A percentile compares a stretch with the other conserved stretches of the same genome.
Evolutionary conservation across 1,140 invertebrate species (phyloP).

Genomic region (Magallana ariakensis): DNA sequence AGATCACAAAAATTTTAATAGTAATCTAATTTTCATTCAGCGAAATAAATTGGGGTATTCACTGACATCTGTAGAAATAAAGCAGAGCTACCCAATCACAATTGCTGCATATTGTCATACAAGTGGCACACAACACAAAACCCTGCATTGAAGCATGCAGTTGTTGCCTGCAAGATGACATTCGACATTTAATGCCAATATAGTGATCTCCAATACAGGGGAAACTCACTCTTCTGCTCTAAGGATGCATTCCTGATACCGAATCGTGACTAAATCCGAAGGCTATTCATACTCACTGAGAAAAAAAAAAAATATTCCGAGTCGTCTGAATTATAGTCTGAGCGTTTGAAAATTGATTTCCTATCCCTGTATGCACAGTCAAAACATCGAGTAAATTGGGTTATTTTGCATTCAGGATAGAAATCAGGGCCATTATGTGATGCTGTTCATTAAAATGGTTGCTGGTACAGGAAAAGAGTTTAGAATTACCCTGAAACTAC

Average conservation of each 20-base stretch:
- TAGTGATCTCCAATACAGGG: background rate
- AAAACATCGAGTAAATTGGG: background rate
- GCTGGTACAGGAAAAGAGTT: background rate
- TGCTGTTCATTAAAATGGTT: background rate
- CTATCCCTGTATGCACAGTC: background rate
- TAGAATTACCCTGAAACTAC: slow-evolving; percentile 20
- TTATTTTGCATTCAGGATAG: background rate
- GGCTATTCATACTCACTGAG: background rate
- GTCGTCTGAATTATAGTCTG: slow-evolving; percentile 3
- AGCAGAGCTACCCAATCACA: background rate
- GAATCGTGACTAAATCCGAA: background rate
- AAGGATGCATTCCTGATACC: background rate
- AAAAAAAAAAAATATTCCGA: background rate
- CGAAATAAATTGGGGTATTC: no score
- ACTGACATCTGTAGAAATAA: no score
- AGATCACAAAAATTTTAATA: no score
- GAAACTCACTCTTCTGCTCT: background rate
- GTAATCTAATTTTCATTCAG: no score
- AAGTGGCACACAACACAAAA: background rate
- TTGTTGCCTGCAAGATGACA: background rate
- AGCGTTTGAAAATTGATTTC: slow-evolving; percentile 30
- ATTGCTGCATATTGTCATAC: slow-evolving; percentile 7
- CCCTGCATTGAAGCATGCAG: background rate
- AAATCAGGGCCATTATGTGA: background rate
- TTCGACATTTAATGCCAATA: background rate